Evolutionary conservation across 2,113 vertebrate species (phyloP), one percentile per base, ranked within the genome.

Genomic region (Morone chrysops): DNA sequence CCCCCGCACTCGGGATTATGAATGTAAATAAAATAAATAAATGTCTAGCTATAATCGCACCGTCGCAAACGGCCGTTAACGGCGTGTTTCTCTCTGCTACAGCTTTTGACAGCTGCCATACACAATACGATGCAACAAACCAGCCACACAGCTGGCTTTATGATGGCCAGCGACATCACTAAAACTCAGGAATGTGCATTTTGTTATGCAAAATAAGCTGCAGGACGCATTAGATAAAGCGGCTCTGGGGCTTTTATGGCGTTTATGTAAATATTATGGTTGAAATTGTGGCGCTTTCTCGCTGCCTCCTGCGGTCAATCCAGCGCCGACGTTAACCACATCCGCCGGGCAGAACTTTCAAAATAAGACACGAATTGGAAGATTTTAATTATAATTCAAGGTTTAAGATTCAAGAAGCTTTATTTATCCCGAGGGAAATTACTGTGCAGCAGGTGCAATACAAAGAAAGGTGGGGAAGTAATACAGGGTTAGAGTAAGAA

Each of bases 61-160:
- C 1, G 1, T 22, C 31, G 31, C 31, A 3, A 25, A 47, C 31
- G 11, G n/a, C 10, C 5, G 25, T 41, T 41, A 38, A n/a, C 18
- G 45, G 38, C 20, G 8, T 57, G 40, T 43, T 60, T 82, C 13
- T 79, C 12, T 78, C 22, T 53, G 56, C 40, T 51, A 14, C 31
- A 69, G 73, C 83, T 74, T 73, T 86, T 84, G 86, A 92, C 89
- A 89, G 87, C 77, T 85, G 78, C 78, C 69, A 5, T 60, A 70
- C 61, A 54, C 73, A 82, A 20, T 78, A 50, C 76, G 60, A 69
- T 79, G 81, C 82, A 82, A 66, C 78, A 71, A 36, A 25, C 47
- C 54, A 84, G 63, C 47, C 47, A 0, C 53, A 47, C 51, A n/a
- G 69, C 65, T 71, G 56, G 74, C 65, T 36, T 14, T n/a, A 14